Evolutionary conservation across 2,888 invertebrate species (phyloP).

Genomic region (Lasiommata megera): DNA sequence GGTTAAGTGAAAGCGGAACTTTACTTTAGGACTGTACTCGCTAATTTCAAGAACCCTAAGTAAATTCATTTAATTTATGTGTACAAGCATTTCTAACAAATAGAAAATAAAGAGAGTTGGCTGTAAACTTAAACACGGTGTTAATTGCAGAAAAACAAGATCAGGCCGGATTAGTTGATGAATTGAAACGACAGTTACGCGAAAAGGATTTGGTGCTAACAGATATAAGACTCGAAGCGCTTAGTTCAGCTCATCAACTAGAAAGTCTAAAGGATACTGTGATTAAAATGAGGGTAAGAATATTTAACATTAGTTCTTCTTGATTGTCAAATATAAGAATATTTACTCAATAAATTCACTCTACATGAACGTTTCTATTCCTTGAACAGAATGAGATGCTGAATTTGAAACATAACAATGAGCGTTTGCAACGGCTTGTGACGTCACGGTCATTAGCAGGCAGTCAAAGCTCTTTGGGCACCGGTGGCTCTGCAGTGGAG

Average conservation of each 20-base stretch:
- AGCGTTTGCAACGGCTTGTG: constrained; percentile 94
- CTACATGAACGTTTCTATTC: background rate
- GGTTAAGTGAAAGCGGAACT: constrained; percentile 23
- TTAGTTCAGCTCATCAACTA: constrained; percentile 98
- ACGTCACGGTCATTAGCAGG: constrained; percentile 83
- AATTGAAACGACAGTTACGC: constrained; percentile 94
- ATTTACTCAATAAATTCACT: background rate
- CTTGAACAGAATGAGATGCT: constrained; percentile 93
- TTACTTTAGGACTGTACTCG: constrained; percentile 3
- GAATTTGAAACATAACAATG: constrained; percentile 97
- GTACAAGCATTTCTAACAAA: constrained; percentile 20
- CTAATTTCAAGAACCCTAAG: constrained; percentile 15
- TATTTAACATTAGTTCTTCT: constrained; percentile 1
- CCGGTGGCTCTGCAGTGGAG: constrained; percentile 70
- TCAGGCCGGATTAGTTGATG: constrained; percentile 83
- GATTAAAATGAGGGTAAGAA: constrained; percentile 94
- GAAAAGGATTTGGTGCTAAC: constrained; percentile 98
- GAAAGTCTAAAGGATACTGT: constrained; percentile 98
- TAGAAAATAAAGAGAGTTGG: constrained; percentile 22
- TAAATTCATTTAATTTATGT: constrained; percentile 20
- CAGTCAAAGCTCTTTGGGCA: constrained; percentile 82
- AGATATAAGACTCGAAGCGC: constrained; percentile 96
- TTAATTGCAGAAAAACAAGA: constrained; percentile 71
- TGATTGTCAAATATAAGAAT: background rate
- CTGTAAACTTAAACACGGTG: constrained; percentile 3